Conservation (phyloP, 2,113 vertebrate genomes). For the Alectura lathami region DNA sequence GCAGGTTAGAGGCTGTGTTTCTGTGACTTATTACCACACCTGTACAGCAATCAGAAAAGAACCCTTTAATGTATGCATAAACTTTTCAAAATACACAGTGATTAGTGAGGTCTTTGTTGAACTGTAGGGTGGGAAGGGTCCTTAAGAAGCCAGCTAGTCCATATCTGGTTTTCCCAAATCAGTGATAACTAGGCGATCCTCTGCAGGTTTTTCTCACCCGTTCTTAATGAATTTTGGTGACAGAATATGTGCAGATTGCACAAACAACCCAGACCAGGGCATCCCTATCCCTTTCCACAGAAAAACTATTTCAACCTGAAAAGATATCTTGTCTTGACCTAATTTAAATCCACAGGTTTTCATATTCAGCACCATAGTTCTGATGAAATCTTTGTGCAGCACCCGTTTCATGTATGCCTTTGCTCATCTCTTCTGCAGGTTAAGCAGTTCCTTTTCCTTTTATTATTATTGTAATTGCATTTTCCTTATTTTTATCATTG, state of each 20-base stretch:
- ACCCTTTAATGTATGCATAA: not conserved
- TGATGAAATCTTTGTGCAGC: not conserved
- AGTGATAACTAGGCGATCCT: not conserved
- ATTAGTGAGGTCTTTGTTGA: not conserved
- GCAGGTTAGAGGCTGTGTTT: not conserved
- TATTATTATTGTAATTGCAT: not conserved
- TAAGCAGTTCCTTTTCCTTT: not conserved
- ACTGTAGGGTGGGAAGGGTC: not conserved
- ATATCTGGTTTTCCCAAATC: not conserved
- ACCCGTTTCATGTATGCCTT: not conserved
- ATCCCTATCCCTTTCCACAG: not conserved
- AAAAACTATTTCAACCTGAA: not conserved
- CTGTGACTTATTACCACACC: not conserved
- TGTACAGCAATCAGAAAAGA: not conserved
- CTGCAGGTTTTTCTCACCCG: not conserved
- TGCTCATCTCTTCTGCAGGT: not conserved
- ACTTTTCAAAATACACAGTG: not conserved
- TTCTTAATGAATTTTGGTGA: not conserved
- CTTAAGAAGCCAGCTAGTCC: not conserved
- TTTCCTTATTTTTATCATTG: not conserved
- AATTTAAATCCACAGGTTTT: not conserved
- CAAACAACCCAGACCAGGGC: not conserved
- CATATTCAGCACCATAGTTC: accelerated
- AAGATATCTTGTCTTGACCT: not conserved
- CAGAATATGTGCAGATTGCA: not conserved